These are phyloP conservation scores for Strigamia maritima DNA, from an alignment of 2,888 invertebrate genomes.

Conservation along the genomic window DNA sequence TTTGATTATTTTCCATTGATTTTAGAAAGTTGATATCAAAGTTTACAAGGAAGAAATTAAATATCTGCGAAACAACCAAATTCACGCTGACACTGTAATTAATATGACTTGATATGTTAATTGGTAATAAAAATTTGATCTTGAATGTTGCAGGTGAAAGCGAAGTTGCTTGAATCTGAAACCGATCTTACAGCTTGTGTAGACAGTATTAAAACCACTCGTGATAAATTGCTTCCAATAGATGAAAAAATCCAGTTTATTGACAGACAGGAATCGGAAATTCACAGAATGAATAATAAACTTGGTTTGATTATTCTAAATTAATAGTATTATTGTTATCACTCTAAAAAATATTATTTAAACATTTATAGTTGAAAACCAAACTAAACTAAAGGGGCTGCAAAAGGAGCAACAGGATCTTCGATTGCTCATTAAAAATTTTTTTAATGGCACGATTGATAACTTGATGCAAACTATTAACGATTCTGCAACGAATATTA, in stretches of 20 bases:
- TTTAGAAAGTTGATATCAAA: background rate
- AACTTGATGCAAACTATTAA: background rate
- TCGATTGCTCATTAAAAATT: background rate
- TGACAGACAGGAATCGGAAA: background rate
- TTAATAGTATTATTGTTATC: background rate
- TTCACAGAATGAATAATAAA: background rate
- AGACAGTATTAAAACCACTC: background rate
- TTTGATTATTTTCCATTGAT: background rate
- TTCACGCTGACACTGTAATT: background rate
- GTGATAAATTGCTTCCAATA: background rate
- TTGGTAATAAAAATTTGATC: background rate
- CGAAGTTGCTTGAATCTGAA: constrained; percentile 13
- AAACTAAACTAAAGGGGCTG: background rate
- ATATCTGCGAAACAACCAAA: background rate
- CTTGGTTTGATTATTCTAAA: background rate
- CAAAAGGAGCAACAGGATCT: background rate
- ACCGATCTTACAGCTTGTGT: background rate
- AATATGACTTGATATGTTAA: background rate
- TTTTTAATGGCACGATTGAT: background rate
- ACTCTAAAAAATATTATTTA: background rate
- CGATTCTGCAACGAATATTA: background rate
- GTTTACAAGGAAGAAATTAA: background rate
- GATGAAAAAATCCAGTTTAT: background rate
- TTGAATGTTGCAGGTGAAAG: background rate
- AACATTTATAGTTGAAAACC: background rate